Percentiles rank a stretch among this genome's conserved stretches.
phyloP scores from a whole-genome alignment of 1,140 invertebrate species.

The Probaryconus sp. region DNA sequence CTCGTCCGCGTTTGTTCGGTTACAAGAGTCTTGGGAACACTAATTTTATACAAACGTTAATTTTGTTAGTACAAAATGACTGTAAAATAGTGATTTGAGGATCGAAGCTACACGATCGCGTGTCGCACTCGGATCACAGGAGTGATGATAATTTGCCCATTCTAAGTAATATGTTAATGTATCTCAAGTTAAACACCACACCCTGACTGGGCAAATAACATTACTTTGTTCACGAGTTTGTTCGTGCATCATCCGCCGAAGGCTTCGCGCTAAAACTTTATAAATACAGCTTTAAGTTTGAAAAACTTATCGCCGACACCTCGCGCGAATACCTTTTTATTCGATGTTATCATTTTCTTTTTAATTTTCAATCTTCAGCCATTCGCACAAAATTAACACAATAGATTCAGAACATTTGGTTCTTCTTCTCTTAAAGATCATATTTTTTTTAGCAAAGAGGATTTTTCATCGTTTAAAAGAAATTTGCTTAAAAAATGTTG shows the following conservation, averaged over 20 bases:
- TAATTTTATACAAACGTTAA: no score
- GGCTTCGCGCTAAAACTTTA: conserved; percentile 2
- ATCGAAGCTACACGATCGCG: conserved; percentile 12
- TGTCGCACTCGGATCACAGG: conserved; percentile 16
- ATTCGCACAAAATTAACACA: no score
- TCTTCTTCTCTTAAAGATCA: no score
- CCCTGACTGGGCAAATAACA: conserved; percentile 23
- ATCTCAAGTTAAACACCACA: conserved; percentile 47
- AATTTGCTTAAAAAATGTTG: no score
- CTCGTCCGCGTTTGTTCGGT: no score
- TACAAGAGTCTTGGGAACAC: no score
- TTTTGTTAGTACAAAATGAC: background rate
- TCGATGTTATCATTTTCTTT: background rate
- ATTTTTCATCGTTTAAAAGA: no score
- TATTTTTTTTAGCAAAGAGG: no score
- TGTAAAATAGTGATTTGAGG: conserved; percentile 10
- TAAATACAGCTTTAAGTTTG: background rate
- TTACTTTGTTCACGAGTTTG: conserved; percentile 13
- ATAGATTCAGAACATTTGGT: no score
- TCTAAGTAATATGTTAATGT: conserved; percentile 52
- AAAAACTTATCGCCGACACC: background rate
- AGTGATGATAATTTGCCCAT: conserved; percentile 33
- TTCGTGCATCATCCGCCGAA: conserved; percentile 14
- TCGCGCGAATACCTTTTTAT: no score
- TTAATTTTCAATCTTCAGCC: conserved; percentile 2